Base-by-base conservation (phyloP, 2,113 vertebrate species). In the Lynx canadensis region DNA sequence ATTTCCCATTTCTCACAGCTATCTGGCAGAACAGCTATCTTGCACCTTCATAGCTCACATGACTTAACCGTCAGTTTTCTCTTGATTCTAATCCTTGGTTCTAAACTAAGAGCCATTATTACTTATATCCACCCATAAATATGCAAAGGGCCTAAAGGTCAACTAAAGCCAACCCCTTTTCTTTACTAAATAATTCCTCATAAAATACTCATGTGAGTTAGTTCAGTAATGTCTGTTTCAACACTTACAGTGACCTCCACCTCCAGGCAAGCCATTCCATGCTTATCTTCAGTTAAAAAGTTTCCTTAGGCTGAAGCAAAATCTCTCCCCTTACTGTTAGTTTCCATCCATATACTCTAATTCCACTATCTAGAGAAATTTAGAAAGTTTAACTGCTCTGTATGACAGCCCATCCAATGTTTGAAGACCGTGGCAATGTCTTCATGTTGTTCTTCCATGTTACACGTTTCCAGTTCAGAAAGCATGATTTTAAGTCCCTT, bases 1-100 rank as follows among this genome's bases (percentile, higher is more conserved):
- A 97, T 98, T 98, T 98, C 97, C 97, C 94, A 98, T 97, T 98
- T 98, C 81, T 97, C 91, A 86, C 65, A 81, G 96, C 69, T 96
- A 92, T 94, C 95, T 94, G 90, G 66, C 60, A 91, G 88, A 97
- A 95, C 78, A 55, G 63, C 89, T 98, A 88, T 96, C 96, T 97
- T 96, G 90, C 80, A 86, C 66, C 96, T 84, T 98, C 86, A 89
- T 15, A 94, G 66, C 81, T 73, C 96, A 97, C 97, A 97, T 97
- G 97, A 97, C 91, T 97, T 89, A 98, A 97, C 93, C 84, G 87
- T 66, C 96, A 94, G 68, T 96, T 95, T 94, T 97, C 73, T 96
- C 79, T 94, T 95, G 82, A 97, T 87, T 96, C 74, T 83, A 97
- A 97, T 80, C 74, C 31, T 92, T 92, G 21, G 27, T 95, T 96